Conservation (phyloP, 2,888 invertebrate species). For the Hyalella azteca region DNA sequence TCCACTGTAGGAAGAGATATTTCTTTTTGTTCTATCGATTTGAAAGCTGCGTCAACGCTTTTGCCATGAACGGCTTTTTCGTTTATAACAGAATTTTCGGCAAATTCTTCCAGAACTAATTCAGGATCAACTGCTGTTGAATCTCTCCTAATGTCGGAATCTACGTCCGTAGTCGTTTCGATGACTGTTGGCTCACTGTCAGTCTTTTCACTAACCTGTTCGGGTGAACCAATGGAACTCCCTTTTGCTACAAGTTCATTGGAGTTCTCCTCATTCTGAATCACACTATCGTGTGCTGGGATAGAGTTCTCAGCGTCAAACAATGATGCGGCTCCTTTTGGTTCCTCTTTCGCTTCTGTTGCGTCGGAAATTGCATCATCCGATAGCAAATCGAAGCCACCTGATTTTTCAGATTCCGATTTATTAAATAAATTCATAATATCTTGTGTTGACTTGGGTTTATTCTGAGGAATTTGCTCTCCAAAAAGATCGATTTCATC, state of each 20-base stretch:
- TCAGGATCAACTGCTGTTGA: conserved; percentile 10
- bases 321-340: conserved; percentile 41
- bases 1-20: not conserved
- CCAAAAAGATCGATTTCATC: conserved; percentile 60
- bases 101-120: not conserved
- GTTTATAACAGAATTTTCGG: not conserved
- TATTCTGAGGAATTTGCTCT: conserved; percentile 46
- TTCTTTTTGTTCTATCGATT: not conserved
- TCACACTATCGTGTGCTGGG: not conserved
- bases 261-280: not conserved
- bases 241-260: conserved; percentile 40
- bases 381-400: conserved; percentile 54
- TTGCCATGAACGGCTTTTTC: not conserved
- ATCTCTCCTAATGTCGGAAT: not conserved
- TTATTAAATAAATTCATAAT: conserved; percentile 59
- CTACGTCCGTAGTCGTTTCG: conserved; percentile 45
- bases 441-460: conserved; percentile 58
- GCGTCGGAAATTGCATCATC: conserved; percentile 45
- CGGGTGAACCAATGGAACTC: conserved; percentile 41
- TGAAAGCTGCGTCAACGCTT: not conserved
- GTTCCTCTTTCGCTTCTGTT: conserved; percentile 19
- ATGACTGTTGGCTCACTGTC: conserved; percentile 53
- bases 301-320: conserved; percentile 11
- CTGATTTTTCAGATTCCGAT: conserved; percentile 35
- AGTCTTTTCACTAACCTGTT: conserved; percentile 53